Percentiles rank a stretch among this genome's conserved stretches.
These are phyloP conservation scores for Gymnarchus niloticus DNA, from an alignment of 2,113 vertebrate genomes.

Conservation along the genomic window DNA sequence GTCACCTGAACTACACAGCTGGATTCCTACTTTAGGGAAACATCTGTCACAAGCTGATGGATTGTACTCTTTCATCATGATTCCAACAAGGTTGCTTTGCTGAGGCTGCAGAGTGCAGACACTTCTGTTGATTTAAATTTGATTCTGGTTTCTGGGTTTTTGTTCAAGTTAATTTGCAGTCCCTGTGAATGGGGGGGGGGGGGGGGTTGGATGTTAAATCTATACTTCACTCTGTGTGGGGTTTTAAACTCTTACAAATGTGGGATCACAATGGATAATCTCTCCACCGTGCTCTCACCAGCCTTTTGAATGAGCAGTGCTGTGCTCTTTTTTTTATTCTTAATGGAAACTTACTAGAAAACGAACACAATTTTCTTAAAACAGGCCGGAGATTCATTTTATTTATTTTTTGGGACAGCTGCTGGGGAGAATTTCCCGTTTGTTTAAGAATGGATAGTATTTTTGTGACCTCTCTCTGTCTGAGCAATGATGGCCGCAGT, in stretches of 20 bases:
- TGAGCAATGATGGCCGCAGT: background rate
- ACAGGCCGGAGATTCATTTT: constrained; percentile 29
- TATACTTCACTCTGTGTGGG: constrained; percentile 29
- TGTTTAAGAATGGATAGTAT: background rate
- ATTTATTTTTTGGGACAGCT: background rate
- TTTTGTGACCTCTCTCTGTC: background rate
- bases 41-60: background rate
- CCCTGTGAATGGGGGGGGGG: background rate
- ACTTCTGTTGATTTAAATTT: background rate
- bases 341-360: constrained; percentile 54
- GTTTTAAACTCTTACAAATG: constrained; percentile 44
- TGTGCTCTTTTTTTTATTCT: constrained; percentile 39
- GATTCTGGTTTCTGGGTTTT: background rate
- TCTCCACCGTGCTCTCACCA: constrained; percentile 45
- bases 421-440: background rate
- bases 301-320: constrained; percentile 51
- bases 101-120: background rate
- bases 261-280: constrained; percentile 41
- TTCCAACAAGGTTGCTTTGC: background rate
- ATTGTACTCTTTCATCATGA: background rate
- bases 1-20: background rate
- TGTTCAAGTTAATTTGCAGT: constrained; percentile 8
- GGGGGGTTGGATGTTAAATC: background rate
- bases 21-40: background rate
- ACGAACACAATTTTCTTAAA: constrained; percentile 51